Conservation (phyloP, 64 coral and sea anemone genomes). For the Astreopora myriophthalma region DNA sequence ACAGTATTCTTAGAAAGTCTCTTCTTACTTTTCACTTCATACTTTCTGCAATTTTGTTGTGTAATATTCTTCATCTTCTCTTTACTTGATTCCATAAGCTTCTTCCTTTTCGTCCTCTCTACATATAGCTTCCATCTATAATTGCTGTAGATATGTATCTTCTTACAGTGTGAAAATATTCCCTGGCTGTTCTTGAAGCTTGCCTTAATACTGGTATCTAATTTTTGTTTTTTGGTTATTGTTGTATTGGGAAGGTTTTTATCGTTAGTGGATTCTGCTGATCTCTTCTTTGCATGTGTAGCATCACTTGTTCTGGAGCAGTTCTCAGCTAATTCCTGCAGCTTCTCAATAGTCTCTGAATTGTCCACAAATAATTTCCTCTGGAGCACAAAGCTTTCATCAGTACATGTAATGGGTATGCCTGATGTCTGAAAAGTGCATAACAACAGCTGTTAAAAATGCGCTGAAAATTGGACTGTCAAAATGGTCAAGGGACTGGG, state of each 20-base stretch:
- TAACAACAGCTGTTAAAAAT: too few species aligned
- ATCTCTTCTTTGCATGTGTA: neutral
- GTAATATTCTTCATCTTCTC: neutral
- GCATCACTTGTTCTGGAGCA: neutral
- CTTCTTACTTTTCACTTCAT: too few species aligned
- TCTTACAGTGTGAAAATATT: neutral
- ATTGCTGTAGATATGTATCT: neutral
- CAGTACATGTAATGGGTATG: neutral
- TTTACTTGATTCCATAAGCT: neutral
- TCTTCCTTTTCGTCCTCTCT: neutral
- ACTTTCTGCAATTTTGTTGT: neutral
- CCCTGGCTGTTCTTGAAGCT: neutral
- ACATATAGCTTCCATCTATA: neutral
- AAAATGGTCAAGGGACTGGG: too few species aligned
- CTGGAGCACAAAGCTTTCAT: neutral
- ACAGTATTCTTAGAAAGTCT: neutral
- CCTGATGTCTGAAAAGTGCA: neutral
- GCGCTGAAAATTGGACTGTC: too few species aligned
- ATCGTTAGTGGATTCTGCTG: neutral
- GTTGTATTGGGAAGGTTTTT: neutral
- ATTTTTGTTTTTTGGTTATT: neutral
- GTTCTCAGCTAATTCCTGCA: neutral
- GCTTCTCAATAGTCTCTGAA: neutral
- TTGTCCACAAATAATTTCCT: neutral
- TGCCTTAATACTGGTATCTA: neutral